A percentile compares a stretch with the other conserved stretches of the same genome.
phyloP scores from a whole-genome alignment of 2,888 invertebrate genomes.

The Steromphala cineraria region DNA sequence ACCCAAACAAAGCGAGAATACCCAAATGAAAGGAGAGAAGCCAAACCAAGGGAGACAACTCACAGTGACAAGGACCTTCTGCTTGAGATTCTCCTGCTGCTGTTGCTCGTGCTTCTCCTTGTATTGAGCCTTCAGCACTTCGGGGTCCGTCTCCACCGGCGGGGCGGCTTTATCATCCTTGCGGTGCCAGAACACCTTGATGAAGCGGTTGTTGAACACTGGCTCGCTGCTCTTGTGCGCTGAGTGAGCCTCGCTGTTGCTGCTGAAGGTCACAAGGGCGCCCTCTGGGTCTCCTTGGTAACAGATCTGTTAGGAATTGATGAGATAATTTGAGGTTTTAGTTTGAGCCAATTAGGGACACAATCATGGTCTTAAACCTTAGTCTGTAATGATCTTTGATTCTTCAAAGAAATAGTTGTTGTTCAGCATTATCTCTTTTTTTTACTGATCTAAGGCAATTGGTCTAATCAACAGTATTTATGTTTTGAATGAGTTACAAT shows the following conservation, averaged over 20 bases:
- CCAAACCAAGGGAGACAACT: neutral
- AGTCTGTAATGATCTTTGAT: no score
- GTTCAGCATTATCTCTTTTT: no score
- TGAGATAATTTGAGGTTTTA: no score
- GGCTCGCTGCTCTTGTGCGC: constrained; percentile 98
- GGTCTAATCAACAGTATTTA: no score
- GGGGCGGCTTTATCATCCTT: constrained; percentile 36
- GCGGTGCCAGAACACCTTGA: constrained; percentile 97
- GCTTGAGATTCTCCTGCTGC: constrained; percentile 23
- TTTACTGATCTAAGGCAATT: no score
- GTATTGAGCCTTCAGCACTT: constrained; percentile 1
- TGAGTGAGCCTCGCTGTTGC: constrained; percentile 91
- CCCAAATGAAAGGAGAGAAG: no score
- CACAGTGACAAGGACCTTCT: constrained; percentile 30
- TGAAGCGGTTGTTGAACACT: constrained; percentile 97
- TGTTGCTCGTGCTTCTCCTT: constrained; percentile 11
- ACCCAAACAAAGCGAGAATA: no score
- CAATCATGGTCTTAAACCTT: no score
- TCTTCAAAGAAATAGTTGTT: no score
- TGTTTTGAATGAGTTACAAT: no score
- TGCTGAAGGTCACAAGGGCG: constrained; percentile 93
- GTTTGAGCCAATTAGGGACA: no score
- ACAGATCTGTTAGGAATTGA: constrained; percentile 71
- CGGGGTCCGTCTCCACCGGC: neutral
- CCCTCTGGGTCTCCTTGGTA: constrained; percentile 90